A percentile compares a stretch with the other conserved stretches of the same genome.
These are phyloP conservation scores for Engraulis encrasicolus DNA, from an alignment of 2,113 vertebrate species.

Conservation along the genomic window DNA sequence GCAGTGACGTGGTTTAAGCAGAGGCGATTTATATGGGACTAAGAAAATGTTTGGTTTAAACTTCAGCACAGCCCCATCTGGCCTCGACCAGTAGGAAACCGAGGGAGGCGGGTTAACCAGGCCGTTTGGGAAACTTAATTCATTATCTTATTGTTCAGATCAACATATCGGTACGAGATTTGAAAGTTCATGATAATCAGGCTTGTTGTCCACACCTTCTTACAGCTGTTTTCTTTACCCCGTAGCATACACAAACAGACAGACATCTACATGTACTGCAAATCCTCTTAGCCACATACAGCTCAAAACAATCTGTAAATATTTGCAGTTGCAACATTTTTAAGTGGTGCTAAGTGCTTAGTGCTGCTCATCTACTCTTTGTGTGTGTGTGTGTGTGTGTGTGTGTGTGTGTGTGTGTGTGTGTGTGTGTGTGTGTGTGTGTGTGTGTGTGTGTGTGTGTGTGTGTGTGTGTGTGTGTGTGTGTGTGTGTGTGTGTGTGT, in stretches of 20 bases:
- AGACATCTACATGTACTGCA: background rate
- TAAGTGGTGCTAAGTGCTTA: background rate
- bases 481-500: too few species aligned
- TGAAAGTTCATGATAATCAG: background rate
- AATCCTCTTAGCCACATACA: background rate
- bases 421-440: constrained; percentile 22
- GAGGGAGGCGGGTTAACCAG: too few species aligned
- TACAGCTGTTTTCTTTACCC: background rate
- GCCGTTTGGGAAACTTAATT: too few species aligned
- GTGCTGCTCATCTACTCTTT: background rate
- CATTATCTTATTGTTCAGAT: too few species aligned
- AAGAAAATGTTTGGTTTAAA: too few species aligned
- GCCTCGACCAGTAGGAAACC: too few species aligned
- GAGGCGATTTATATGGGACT: too few species aligned
- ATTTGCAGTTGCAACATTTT: constrained; percentile 4
- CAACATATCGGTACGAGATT: too few species aligned
- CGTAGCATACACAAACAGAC: constrained; percentile 4
- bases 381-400: background rate
- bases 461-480: too few species aligned
- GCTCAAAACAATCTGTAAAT: background rate
- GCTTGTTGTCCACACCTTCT: background rate
- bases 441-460: too few species aligned
- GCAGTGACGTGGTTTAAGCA: too few species aligned
- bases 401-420: background rate
- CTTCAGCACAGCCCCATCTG: too few species aligned